These are phyloP conservation scores for Entomyzon cyanotis DNA, from an alignment of 2,113 vertebrate genomes.

Conservation along the genomic window DNA sequence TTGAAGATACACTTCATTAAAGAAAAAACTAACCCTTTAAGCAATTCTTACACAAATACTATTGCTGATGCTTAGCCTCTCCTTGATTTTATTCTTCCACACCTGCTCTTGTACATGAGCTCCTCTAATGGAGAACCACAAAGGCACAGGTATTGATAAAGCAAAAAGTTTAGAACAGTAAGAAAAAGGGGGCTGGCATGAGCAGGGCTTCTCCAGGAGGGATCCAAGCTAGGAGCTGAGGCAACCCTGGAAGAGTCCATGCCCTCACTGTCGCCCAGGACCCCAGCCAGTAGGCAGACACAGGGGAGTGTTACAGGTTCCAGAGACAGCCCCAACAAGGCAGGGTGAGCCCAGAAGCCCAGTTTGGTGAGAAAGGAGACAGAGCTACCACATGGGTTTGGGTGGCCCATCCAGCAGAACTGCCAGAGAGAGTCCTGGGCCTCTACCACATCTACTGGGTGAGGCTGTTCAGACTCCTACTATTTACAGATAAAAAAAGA, in stretches of 20 bases:
- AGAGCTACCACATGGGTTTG: rapidly evolving
- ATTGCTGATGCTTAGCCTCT: not conserved
- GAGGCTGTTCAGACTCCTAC: not conserved
- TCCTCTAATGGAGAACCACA: not conserved
- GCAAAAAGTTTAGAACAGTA: not conserved
- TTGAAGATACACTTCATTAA: not conserved
- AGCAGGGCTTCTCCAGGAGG: not conserved
- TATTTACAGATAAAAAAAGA: not conserved
- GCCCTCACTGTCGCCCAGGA: not conserved
- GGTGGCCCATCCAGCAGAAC: not conserved
- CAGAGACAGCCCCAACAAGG: not conserved
- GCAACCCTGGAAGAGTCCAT: not conserved
- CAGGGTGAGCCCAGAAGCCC: not conserved
- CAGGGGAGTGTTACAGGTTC: not conserved
- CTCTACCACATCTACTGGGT: not conserved
- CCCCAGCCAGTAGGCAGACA: not conserved
- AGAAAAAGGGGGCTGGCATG: rapidly evolving
- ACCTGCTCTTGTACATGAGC: rapidly evolving
- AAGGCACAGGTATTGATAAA: not conserved
- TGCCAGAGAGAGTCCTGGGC: not conserved
- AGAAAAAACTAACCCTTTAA: not conserved
- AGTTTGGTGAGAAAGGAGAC: not conserved
- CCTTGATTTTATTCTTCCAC: not conserved
- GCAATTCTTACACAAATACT: not conserved
- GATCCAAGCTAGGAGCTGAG: not conserved